A percentile compares a stretch with the other conserved stretches of the same genome.
Evolutionary conservation across 2,888 invertebrate species (phyloP).

Genomic region (Dolichomitus sp.): DNA sequence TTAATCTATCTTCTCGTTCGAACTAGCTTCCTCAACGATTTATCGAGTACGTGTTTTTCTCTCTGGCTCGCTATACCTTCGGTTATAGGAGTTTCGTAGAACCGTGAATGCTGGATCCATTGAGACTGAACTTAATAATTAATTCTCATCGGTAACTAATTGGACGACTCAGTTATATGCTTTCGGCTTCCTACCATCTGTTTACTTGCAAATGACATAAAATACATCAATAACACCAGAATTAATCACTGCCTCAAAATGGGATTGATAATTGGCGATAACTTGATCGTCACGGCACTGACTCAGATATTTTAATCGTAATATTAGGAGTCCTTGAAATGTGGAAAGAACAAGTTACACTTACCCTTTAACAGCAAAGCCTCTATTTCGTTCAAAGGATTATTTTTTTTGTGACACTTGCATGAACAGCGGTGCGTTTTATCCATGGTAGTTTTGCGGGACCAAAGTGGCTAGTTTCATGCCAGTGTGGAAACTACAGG

Average conservation of each 20-base stretch:
- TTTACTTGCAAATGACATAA: conserved; percentile 1
- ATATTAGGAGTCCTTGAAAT: not conserved
- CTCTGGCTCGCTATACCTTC: not conserved
- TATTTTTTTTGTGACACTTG: no score
- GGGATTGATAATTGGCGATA: not conserved
- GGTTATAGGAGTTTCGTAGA: not conserved
- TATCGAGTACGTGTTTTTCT: conserved; percentile 18
- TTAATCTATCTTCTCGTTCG: conserved; percentile 42
- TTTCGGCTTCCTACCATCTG: not conserved
- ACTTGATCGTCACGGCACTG: not conserved
- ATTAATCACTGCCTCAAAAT: not conserved
- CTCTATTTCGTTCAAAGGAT: no score
- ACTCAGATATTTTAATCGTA: no score
- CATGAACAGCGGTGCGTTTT: no score
- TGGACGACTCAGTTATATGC: conserved; percentile 2
- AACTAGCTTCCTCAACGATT: conserved; percentile 14
- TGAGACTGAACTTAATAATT: conserved; percentile 21
- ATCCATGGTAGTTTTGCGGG: no score
- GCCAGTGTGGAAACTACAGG: no score
- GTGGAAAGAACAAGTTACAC: not conserved
- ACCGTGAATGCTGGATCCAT: not conserved
- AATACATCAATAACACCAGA: not conserved
- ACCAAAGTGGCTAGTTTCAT: no score
- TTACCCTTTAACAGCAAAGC: not conserved
- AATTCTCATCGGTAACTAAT: conserved; percentile 37